These are phyloP conservation scores for Metellina segmentata DNA, from an alignment of 2,888 invertebrate genomes.

Conservation along the genomic window DNA sequence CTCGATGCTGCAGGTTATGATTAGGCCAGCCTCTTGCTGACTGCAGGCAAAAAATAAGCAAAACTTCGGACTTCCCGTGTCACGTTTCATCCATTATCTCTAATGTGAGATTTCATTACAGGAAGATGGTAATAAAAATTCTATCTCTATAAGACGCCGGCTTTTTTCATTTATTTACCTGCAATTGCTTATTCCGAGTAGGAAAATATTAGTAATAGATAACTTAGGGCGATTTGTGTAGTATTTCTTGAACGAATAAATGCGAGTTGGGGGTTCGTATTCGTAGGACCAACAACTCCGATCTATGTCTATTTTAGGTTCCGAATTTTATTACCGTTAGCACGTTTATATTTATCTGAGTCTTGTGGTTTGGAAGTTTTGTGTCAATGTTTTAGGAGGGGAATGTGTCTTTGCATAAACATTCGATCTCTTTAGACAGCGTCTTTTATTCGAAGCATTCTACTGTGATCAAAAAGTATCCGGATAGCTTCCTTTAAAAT, in stretches of 20 bases:
- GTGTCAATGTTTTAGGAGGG: too few relatives aligned
- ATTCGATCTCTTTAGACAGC: too few relatives aligned
- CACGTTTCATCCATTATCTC: constrained; percentile 65
- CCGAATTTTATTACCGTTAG: not conserved
- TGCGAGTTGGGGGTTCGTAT: too few relatives aligned
- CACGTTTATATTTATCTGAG: too few relatives aligned
- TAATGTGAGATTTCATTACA: constrained; percentile 73
- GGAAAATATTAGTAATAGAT: constrained; percentile 44
- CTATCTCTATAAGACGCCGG: constrained; percentile 45
- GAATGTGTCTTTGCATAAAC: too few relatives aligned
- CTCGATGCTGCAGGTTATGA: constrained; percentile 61
- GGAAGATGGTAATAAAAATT: constrained; percentile 68
- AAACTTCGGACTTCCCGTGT: constrained; percentile 41
- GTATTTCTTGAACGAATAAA: too few relatives aligned
- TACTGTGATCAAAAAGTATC: too few relatives aligned
- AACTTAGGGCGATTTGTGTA: constrained; percentile 4
- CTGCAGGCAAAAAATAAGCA: constrained; percentile 33
- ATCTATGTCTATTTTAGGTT: not conserved
- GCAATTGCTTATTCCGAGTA: constrained; percentile 40
- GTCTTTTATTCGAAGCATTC: too few relatives aligned
- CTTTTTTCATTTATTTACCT: constrained; percentile 34
- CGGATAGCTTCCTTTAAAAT: too few relatives aligned
- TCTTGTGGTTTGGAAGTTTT: too few relatives aligned
- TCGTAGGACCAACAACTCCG: too few relatives aligned
- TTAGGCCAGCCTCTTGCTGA: constrained; percentile 38